Base-by-base conservation (phyloP, 2,888 invertebrate genomes). In the Acronicta leporina region DNA sequence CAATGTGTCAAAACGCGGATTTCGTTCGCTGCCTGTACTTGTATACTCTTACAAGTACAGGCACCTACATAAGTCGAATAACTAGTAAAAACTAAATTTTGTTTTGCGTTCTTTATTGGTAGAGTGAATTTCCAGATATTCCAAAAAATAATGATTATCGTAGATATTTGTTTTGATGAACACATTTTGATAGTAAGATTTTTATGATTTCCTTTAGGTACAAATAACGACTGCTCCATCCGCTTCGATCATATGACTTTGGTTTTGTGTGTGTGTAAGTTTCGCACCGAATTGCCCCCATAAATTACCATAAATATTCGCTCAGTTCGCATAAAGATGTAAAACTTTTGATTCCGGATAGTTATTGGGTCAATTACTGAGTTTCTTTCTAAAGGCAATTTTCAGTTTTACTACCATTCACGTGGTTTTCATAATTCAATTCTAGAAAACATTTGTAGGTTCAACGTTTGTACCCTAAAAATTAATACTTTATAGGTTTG, bases 291-390 rank as follows among this genome's bases (percentile, higher is more conserved):
- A 80, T 85, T 83, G 79, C 73, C 72, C 80, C 82, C 80, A 87
- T 87, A 86, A 85, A 89, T 89, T 88, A 83, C 86, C 88, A 88
- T 88, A 88, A 85, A 87, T 86, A 86, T 83, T 73, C 77, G 73
- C 65, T 58, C 72, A 73, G 75, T 75, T 77, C 75, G 85, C 84
- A 82, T 85, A 84, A 84, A 79, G 84, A 85, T 84, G 78, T 77
- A 71, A 65, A 75, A 80, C 81, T 84, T 83, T 74, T 74, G 55
- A 68, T 71, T 51, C 59, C 27, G 48, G 30, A 68, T 64, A 73
- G 60, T 61, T 68, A 55, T 60, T 64, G 45, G 48, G 46, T 62
- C 74, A 73, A 71, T 71, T 62, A 64, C 56, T 42, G 46, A 65
- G 46, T 56, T 61, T 61, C 47, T 51, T 61, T 44, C 25, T 20